A percentile compares a stretch with the other conserved stretches of the same genome.
These are phyloP conservation scores for Drosophila mettleri DNA, from an alignment of 2,888 invertebrate species.

Conservation along the genomic window DNA sequence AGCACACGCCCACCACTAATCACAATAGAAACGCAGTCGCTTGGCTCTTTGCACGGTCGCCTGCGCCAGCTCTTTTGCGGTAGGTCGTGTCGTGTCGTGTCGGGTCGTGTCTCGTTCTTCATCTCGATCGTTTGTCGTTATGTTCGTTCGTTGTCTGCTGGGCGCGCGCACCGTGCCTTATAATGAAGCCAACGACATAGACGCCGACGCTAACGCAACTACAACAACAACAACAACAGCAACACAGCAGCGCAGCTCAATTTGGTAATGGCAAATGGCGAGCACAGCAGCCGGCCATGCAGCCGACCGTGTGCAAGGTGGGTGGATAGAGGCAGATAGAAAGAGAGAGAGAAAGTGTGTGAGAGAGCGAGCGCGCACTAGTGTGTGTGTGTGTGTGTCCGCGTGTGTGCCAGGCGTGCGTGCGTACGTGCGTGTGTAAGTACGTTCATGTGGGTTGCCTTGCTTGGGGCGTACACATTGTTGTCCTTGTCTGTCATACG, in stretches of 20 bases:
- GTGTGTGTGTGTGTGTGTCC: slow-evolving; percentile 1
- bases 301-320: slow-evolving; percentile 3
- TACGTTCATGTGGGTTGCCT: slow-evolving; percentile 31
- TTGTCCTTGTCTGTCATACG: slow-evolving; percentile 6
- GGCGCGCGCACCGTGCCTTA: slow-evolving; percentile 41
- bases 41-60: slow-evolving; percentile 16
- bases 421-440: slow-evolving; percentile 15
- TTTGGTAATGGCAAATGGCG: slow-evolving; percentile 6
- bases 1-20: slow-evolving; percentile 23
- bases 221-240: slow-evolving; percentile 87
- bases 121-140: neutral
- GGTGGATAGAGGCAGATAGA: no score
- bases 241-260: slow-evolving; percentile 48
- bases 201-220: slow-evolving; percentile 23
- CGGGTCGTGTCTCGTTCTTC: no score
- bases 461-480: slow-evolving; percentile 18
- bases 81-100: slow-evolving; percentile 5
- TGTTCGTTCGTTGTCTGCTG: slow-evolving; percentile 7
- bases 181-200: slow-evolving; percentile 9
- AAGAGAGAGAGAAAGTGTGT: no score
- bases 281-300: slow-evolving; percentile 12
- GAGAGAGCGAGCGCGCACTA: slow-evolving; percentile 1
- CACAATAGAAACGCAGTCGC: slow-evolving; percentile 20
- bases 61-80: slow-evolving; percentile 21
- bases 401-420: slow-evolving; percentile 31